These are phyloP conservation scores for Tachycineta bicolor DNA, from an alignment of 2,113 vertebrate genomes.

Conservation along the genomic window DNA sequence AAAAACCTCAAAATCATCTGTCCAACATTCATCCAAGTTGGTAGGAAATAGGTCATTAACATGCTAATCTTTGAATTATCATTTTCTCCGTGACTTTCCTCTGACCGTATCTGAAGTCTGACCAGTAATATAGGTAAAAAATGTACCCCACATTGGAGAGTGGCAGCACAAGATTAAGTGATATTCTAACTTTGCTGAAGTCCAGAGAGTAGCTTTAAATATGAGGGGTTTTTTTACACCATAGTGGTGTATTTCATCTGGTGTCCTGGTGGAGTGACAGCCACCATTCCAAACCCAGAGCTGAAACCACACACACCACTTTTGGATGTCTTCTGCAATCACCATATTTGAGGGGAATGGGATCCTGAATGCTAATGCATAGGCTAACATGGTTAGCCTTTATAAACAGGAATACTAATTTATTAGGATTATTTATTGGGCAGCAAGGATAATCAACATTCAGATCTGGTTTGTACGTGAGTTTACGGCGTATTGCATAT, in stretches of 20 bases:
- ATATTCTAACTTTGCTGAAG: not conserved
- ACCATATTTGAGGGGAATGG: not conserved
- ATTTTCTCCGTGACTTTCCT: not conserved
- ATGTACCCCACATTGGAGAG: accelerated
- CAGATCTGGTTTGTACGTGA: not conserved
- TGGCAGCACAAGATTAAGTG: not conserved
- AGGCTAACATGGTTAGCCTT: not conserved
- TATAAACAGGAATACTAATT: not conserved
- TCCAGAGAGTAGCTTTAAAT: not conserved
- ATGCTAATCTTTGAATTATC: not conserved
- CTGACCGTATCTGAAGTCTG: not conserved
- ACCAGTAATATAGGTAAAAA: not conserved
- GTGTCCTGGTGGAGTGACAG: accelerated
- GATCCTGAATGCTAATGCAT: not conserved
- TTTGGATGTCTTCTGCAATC: accelerated
- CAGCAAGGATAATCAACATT: not conserved
- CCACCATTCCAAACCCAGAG: not conserved
- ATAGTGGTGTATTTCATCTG: not conserved
- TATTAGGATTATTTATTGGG: not conserved
- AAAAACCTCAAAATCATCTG: not conserved
- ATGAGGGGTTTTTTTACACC: not conserved
- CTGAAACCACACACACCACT: accelerated
- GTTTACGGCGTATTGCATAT: accelerated
- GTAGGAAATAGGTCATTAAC: not conserved
- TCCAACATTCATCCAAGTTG: not conserved